Base-by-base conservation (phyloP, 2,113 vertebrate genomes). In the Maccullochella peelii region DNA sequence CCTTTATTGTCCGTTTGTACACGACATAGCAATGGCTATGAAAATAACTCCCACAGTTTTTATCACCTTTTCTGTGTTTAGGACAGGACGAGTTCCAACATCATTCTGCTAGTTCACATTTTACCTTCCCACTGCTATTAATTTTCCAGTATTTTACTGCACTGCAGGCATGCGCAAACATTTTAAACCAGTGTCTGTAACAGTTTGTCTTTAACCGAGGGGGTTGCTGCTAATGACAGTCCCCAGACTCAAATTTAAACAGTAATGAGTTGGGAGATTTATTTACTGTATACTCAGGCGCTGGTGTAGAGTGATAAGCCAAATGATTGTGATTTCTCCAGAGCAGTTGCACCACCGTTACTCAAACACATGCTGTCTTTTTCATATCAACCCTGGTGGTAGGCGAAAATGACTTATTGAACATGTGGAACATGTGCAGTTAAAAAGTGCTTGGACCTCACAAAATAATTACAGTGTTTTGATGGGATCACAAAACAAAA, bases 191-290 rank as follows among this genome's bases (percentile, higher is more conserved):
- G 57, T 86, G 75, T 84, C 87, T 85, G 84, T 82, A 88, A 85
- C 77, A 73, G 84, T 85, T 85, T 87, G 87, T 85, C 84, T 92
- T 91, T 82, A 90, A 86, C 90, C 88, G 76, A 83, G 74, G 83
- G 85, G 89, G 83, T 76, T 84, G 74, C 83, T 62, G 47, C 88
- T 92, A 94, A 94, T 94, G 90, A 90, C 90, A 82, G 86, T 93
- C 89, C 88, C 90, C 77, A 84, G 86, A 90, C 91, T 94, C 85
- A 85, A 74, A 89, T 92, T 91, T 90, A 75, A 91, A 85, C 91
- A 77, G 79, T 93, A 93, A 93, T 91, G 87, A 92, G 86, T 79
- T 83, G 82, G 85, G 82, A 93, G 85, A 94, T 93, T 78, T 85
- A 92, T 94, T 90, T 77, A 90, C 83, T 88, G 74, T 86, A 91